Evolutionary conservation across 2,797 vertebrate genomes (phyloP).

Genomic region (Alfaro cultratus): DNA sequence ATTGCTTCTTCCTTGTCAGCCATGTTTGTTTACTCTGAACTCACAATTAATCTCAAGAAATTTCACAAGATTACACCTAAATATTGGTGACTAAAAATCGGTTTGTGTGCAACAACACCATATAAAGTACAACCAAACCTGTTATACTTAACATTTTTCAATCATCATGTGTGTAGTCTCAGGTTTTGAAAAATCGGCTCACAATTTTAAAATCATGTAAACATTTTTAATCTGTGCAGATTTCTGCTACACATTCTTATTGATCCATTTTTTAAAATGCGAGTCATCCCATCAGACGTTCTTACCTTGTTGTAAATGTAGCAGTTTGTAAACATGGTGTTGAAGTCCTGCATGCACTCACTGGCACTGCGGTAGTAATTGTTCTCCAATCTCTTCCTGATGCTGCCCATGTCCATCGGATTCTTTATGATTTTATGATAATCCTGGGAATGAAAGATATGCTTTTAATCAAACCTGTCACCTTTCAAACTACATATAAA

Average conservation of each 20-base stretch:
- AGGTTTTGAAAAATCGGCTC: no score
- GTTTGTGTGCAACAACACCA: no score
- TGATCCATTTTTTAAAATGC: not conserved
- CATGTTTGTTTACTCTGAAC: no score
- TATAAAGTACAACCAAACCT: no score
- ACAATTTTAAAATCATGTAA: no score
- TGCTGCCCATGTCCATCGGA: constrained; percentile 97
- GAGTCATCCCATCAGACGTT: fast-evolving
- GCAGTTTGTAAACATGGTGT: constrained; percentile 98
- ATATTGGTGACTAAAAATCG: no score
- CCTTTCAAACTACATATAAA: not conserved
- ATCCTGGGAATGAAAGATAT: constrained; percentile 76
- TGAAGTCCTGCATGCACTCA: constrained; percentile 97
- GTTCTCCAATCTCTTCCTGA: constrained; percentile 91
- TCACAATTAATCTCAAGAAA: no score
- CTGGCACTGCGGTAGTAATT: constrained; percentile 90
- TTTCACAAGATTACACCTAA: no score
- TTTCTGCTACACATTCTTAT: not conserved
- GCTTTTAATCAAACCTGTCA: not conserved
- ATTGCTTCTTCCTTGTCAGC: no score
- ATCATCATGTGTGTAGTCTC: no score
- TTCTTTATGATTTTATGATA: constrained; percentile 97
- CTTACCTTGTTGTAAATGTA: constrained; percentile 96
- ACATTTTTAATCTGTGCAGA: no score
- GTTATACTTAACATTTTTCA: no score